phyloP scores from a whole-genome alignment of 2,888 invertebrate genomes.

The Xestia ashworthii region DNA sequence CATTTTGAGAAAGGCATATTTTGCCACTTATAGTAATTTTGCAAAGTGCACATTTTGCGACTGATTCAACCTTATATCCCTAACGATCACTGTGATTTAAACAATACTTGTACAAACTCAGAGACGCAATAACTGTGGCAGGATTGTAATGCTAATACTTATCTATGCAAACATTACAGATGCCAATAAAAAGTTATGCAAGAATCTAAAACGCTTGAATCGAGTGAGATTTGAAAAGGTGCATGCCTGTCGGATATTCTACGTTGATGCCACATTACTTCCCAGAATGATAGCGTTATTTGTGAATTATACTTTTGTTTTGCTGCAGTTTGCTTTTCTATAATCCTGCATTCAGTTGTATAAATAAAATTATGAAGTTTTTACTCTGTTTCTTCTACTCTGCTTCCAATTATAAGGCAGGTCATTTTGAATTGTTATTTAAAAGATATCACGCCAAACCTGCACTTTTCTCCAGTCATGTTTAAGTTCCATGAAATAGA shows the following conservation, averaged over 20 bases:
- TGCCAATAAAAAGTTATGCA: background rate
- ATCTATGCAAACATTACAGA: background rate
- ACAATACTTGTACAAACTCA: too few relatives aligned
- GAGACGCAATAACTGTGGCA: background rate
- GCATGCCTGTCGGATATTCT: background rate
- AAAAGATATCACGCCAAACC: background rate
- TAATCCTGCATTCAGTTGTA: background rate
- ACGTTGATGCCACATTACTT: background rate
- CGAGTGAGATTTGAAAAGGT: background rate
- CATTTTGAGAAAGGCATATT: too few relatives aligned
- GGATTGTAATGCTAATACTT: background rate
- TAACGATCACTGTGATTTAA: background rate
- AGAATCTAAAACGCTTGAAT: background rate
- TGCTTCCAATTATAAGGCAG: background rate
- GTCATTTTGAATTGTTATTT: background rate
- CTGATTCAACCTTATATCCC: background rate
- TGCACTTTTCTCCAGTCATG: background rate
- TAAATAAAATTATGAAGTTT: background rate
- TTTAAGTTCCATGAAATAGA: too few relatives aligned
- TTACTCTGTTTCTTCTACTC: too few relatives aligned
- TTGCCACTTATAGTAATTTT: background rate
- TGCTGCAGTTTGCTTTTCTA: background rate
- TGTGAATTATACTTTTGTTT: background rate
- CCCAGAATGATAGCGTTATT: background rate
- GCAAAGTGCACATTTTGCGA: background rate